Evolutionary conservation across 2,888 invertebrate species (phyloP).

Genomic region (Emesis russula): DNA sequence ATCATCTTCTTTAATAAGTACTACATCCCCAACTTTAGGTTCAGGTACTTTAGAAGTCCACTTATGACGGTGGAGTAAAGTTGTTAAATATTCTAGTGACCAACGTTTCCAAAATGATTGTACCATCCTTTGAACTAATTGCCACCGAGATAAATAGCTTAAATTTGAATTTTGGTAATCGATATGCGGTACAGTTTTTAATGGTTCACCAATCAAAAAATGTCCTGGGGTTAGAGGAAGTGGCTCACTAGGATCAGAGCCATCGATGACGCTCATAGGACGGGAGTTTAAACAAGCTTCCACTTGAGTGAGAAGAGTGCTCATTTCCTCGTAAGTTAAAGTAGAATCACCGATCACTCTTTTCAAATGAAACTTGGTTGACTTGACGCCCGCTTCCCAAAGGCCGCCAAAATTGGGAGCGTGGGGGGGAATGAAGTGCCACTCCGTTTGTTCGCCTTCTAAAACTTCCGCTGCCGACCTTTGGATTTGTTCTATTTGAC

Average conservation of each 20-base stretch:
- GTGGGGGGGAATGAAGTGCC: too few species aligned
- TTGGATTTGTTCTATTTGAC: too few species aligned
- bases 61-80: conserved; percentile 60
- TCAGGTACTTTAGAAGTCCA: conserved; percentile 65
- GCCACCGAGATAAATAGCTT: neutral
- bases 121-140: neutral
- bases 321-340: too few species aligned
- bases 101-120: conserved; percentile 15
- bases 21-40: conserved; percentile 73
- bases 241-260: neutral
- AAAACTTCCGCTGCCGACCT: too few species aligned
- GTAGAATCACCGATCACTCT: too few species aligned
- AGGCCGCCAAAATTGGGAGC: too few species aligned
- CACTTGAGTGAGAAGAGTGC: too few species aligned
- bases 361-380: too few species aligned
- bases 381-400: too few species aligned
- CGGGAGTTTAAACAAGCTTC: neutral
- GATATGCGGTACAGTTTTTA: neutral
- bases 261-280: neutral
- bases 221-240: neutral
- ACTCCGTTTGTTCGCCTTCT: too few species aligned
- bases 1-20: conserved; percentile 78
- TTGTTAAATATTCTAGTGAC: neutral
- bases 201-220: neutral
- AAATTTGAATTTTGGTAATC: neutral